These are phyloP conservation scores for Yponomeuta evonymella DNA, from an alignment of 2,888 invertebrate genomes.

Conservation along the genomic window DNA sequence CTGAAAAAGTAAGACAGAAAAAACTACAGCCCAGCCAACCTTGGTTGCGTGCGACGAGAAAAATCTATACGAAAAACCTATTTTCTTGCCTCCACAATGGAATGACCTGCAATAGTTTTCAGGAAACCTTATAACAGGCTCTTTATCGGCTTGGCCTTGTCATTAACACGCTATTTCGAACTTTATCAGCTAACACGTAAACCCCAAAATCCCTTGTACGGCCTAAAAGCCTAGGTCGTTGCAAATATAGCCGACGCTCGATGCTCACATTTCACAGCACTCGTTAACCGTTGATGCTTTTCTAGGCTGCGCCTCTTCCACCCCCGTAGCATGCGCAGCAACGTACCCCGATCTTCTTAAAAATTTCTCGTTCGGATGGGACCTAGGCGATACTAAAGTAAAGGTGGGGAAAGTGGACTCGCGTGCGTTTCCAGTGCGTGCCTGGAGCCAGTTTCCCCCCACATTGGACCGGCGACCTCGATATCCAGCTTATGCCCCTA, in stretches of 20 bases:
- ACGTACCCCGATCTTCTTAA: not conserved
- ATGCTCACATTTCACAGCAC: not conserved
- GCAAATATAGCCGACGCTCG: slow-evolving; percentile 30
- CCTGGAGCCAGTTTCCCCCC: slow-evolving; percentile 60
- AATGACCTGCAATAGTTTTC: slow-evolving; percentile 41
- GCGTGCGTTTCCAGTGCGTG: slow-evolving; percentile 68
- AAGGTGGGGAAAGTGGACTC: slow-evolving; percentile 38
- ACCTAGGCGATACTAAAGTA: not conserved
- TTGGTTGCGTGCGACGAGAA: slow-evolving; percentile 34
- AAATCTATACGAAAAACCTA: slow-evolving; percentile 25
- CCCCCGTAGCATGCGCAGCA: not conserved
- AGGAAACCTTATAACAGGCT: slow-evolving; percentile 54
- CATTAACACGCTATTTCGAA: slow-evolving; percentile 31
- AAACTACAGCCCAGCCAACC: slow-evolving; percentile 12
- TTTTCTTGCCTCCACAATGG: slow-evolving; percentile 46
- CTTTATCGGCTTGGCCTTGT: slow-evolving; percentile 18
- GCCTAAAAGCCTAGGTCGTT: slow-evolving; percentile 34
- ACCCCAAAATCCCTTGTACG: slow-evolving; percentile 35
- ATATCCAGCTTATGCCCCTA: slow-evolving; percentile 61
- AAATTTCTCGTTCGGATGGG: not conserved
- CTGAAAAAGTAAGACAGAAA: not conserved
- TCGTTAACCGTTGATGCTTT: not conserved
- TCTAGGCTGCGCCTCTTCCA: not conserved
- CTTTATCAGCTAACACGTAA: slow-evolving; percentile 34
- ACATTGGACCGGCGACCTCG: slow-evolving; percentile 63